Evolutionary conservation across 2,797 vertebrate species (phyloP), one percentile per base, ranked within the genome.

Genomic region (Semotilus atromaculatus): DNA sequence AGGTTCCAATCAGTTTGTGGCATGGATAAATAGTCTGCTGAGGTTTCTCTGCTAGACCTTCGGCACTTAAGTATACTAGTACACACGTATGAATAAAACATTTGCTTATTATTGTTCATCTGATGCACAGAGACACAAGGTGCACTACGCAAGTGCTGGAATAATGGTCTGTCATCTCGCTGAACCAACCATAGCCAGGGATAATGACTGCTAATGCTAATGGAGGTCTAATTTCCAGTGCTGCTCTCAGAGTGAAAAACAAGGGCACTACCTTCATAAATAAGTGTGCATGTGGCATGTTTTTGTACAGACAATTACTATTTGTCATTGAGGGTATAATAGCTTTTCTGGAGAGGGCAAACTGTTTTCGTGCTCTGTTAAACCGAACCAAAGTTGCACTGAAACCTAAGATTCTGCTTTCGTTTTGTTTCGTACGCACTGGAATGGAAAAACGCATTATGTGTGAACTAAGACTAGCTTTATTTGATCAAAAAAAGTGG

Each of bases 281-380:
- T 87, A 89, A 88, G 81, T 72, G 83, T 88, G 81, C 88, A 78
- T 77, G 88, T 88, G 88, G 80, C 83, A 89, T 89, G 89, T 92
- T 90, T 93, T 90, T 83, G 68, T 70, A 34, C 66, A 75, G 87
- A 87, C 78, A 90, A 92, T 91, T 80, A 82, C 43, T 86, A 85
- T 92, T 87, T 88, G 86, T 91, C 88, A 88, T 90, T 92, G 89
- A 88, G 90, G 86, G 84, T 87, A 91, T 91, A 88, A 91, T 91
- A 83, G 86, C 88, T 83, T 83, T 72, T 80, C 36, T 67, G 51
- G n/a, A 43, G 48, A 75, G 70, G 88, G 85, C 80, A 88, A 82
- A 70, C 73, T 51, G 73, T 62, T 85, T 80, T 75, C 40, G 29
- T 36, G 29, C 45, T 78, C 34, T 26, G 21, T 58, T 78, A 58